A percentile compares a stretch with the other conserved stretches of the same genome.
Conservation (phyloP, 1,140 invertebrate genomes). For the Myzus persicae region DNA sequence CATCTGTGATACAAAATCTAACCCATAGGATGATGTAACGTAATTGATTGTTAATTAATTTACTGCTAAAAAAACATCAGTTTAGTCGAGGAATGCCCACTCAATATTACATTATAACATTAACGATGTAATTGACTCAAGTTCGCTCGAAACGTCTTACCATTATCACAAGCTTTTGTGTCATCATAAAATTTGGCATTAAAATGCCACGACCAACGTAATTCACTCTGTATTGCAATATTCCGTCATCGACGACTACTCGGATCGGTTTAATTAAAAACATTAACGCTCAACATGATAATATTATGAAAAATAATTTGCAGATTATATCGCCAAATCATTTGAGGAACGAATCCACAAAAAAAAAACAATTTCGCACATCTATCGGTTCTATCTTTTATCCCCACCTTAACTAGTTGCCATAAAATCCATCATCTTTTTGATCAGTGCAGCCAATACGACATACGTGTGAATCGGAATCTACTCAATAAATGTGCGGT, state of each 20-base stretch:
- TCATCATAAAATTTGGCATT: not conserved
- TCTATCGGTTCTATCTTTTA: constrained; percentile 49
- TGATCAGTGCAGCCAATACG: constrained; percentile 43
- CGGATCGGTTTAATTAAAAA: not conserved
- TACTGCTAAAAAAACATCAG: not conserved
- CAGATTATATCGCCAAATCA: not conserved
- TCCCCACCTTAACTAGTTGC: constrained; percentile 38
- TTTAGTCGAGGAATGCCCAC: not conserved
- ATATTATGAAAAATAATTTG: not conserved
- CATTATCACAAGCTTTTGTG: constrained; percentile 23
- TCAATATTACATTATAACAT: not conserved
- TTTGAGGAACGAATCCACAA: not conserved
- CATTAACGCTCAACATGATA: not conserved
- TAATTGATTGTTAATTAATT: not conserved
- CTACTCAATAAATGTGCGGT: not conserved
- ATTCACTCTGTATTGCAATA: not conserved
- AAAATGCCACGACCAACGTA: not conserved
- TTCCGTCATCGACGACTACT: not conserved
- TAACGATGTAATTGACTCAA: not conserved
- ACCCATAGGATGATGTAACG: not conserved
- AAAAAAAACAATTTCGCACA: constrained; percentile 31
- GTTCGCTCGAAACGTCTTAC: not conserved
- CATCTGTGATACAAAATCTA: not conserved
- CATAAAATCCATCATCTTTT: constrained; percentile 55
- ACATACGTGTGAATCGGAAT: not conserved